Conservation (phyloP, 2,797 vertebrate genomes). For the Aphelocoma californica region DNA sequence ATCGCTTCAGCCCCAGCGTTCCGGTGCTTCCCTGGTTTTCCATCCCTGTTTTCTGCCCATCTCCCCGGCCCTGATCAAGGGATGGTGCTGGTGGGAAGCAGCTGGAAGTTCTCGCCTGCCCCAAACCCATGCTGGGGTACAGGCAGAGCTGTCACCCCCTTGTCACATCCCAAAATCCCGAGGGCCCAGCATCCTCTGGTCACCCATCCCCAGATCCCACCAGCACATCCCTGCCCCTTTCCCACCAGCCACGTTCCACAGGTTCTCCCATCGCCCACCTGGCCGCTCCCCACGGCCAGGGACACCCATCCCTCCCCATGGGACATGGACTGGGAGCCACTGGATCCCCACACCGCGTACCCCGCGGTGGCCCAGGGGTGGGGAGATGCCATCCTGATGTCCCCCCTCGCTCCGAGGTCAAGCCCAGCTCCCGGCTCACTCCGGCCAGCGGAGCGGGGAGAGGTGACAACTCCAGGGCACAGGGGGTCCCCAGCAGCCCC, state of each 20-base stretch:
- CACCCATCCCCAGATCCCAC: not conserved
- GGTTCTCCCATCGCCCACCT: accelerated
- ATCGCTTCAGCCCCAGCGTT: accelerated
- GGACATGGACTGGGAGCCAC: not conserved
- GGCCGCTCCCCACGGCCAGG: accelerated
- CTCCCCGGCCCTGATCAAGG: accelerated
- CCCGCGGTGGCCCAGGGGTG: accelerated
- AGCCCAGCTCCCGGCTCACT: not conserved
- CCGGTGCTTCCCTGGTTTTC: accelerated
- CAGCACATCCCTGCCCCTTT: not conserved
- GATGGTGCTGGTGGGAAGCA: not conserved
- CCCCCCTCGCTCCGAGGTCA: accelerated
- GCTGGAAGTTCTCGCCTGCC: not conserved
- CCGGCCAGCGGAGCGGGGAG: accelerated
- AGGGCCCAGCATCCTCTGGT: not conserved
- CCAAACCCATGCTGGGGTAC: not conserved
- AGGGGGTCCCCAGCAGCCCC: not conserved
- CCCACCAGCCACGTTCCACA: accelerated
- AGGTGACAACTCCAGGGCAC: not conserved
- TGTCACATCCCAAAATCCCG: not conserved
- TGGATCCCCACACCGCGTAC: accelerated
- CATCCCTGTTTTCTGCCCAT: accelerated
- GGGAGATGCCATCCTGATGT: accelerated
- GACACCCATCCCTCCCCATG: not conserved
- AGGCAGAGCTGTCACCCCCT: not conserved